Evolutionary conservation across 2,888 invertebrate species (phyloP).

Genomic region (Tipula unca): DNA sequence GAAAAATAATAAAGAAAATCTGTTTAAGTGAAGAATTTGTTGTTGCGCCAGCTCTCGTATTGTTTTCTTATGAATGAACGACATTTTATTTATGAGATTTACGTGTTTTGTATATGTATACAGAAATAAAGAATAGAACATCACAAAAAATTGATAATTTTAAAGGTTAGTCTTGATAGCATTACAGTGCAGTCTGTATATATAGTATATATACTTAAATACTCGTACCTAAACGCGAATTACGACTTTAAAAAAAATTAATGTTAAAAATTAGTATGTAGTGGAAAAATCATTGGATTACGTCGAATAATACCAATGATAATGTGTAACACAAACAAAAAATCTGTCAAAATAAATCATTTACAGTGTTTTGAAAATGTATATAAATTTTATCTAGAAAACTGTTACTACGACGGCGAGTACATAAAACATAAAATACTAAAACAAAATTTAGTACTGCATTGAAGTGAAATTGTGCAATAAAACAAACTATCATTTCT

Average conservation of each 20-base stretch:
- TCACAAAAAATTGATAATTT: background rate
- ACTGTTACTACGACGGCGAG: background rate
- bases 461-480: background rate
- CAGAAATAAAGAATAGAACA: background rate
- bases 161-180: background rate
- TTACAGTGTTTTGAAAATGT: background rate
- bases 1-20: background rate
- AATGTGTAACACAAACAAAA: background rate
- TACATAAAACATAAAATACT: background rate
- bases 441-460: background rate
- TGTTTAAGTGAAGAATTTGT: background rate
- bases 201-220: background rate
- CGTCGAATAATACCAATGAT: background rate
- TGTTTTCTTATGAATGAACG: background rate
- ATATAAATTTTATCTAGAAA: background rate
- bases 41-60: background rate
- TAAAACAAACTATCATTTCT: background rate
- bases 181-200: background rate
- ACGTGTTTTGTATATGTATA: background rate
- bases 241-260: background rate
- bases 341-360: background rate
- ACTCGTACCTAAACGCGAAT: background rate
- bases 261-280: background rate
- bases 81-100: background rate
- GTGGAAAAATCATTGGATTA: background rate